Conservation (phyloP, 23 tunicate species). For the Ciona savignyi region DNA sequence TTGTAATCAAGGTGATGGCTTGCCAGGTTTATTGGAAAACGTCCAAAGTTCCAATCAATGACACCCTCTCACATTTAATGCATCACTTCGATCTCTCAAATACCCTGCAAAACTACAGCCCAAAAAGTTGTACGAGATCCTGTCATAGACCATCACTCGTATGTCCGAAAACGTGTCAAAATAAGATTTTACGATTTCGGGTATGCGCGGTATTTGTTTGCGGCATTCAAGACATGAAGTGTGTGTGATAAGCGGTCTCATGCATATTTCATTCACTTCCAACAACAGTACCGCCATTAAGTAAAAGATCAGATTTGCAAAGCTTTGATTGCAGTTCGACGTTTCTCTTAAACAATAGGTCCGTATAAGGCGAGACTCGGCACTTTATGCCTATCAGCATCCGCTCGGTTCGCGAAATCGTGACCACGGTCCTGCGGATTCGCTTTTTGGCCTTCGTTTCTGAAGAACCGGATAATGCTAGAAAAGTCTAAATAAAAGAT, state of each 20-base stretch:
- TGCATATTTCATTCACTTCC: not conserved
- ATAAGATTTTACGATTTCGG: not conserved
- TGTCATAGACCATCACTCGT: no score
- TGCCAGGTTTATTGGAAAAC: not conserved
- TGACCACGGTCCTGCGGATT: not conserved
- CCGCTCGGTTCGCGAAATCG: not conserved
- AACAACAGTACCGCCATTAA: no score
- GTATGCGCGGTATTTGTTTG: not conserved
- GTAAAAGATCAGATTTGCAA: not conserved
- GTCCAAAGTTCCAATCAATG: not conserved
- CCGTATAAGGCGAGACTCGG: no score
- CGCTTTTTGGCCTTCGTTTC: not conserved
- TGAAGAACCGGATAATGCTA: not conserved
- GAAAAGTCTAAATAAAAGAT: not conserved
- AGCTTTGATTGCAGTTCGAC: not conserved
- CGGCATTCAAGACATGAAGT: not conserved
- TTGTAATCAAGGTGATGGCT: not conserved
- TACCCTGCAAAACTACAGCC: no score
- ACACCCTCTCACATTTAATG: not conserved
- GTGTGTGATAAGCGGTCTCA: not conserved
- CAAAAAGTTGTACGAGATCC: no score
- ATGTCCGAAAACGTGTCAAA: slow-evolving; percentile 1
- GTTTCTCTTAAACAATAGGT: no score
- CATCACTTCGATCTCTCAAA: no score
- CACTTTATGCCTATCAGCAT: not conserved